Evolutionary conservation across 2,113 vertebrate species (phyloP).

Genomic region (Ammodytes marinus): DNA sequence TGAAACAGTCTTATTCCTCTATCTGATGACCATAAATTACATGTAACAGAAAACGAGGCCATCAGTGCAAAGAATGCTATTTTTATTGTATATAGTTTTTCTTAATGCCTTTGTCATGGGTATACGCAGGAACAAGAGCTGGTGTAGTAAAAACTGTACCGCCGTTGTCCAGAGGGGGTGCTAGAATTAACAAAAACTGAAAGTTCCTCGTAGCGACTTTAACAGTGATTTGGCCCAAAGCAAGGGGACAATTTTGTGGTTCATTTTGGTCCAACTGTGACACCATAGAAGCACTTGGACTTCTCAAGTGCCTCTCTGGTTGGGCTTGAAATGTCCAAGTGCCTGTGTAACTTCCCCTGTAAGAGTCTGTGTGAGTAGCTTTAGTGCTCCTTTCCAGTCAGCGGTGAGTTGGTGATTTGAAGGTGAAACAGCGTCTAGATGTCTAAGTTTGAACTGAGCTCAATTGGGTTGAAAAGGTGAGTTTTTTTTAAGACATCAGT

Average conservation of each 20-base stretch:
- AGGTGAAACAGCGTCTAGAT: conserved; percentile 13
- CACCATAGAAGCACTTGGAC: conserved; percentile 15
- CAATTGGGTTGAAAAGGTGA: neutral
- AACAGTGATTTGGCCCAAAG: neutral
- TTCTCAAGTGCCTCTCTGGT: neutral
- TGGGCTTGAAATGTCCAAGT: neutral
- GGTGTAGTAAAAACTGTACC: too few species aligned
- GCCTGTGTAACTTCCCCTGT: too few species aligned
- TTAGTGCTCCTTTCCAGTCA: neutral
- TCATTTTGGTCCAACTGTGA: neutral
- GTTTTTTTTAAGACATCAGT: neutral
- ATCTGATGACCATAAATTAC: too few species aligned
- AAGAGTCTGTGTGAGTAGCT: neutral
- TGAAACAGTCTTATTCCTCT: too few species aligned
- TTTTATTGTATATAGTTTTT: too few species aligned
- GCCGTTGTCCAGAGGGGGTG: too few species aligned
- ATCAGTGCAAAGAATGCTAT: too few species aligned
- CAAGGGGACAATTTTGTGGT: neutral
- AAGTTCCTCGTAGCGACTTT: neutral
- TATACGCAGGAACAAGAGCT: too few species aligned
- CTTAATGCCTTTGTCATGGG: too few species aligned
- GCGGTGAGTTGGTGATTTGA: neutral
- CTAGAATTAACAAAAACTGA: too few species aligned
- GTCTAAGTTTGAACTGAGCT: neutral
- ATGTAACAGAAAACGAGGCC: too few species aligned